phyloP scores from a whole-genome alignment of 2,888 invertebrate genomes.

The Melanchra persicariae region DNA sequence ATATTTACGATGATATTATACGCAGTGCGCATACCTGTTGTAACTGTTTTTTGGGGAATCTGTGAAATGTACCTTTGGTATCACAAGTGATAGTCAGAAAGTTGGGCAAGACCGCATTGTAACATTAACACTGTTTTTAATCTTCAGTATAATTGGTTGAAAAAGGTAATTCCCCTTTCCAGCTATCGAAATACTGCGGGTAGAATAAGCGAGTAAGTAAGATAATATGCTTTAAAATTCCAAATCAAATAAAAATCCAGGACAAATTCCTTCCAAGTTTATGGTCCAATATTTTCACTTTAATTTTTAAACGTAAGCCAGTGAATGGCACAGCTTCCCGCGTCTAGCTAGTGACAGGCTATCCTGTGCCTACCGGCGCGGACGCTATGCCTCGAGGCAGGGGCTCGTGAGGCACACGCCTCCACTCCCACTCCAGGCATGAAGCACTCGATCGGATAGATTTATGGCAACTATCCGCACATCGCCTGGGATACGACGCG shows the following conservation, averaged over 20 bases:
- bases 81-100: background rate
- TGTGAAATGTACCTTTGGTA: slow-evolving; percentile 13
- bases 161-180: too few relatives aligned
- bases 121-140: too few relatives aligned
- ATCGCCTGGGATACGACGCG: background rate
- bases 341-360: slow-evolving; percentile 4
- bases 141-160: too few relatives aligned
- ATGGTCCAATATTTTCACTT: background rate
- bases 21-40: slow-evolving; percentile 3
- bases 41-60: slow-evolving; percentile 7
- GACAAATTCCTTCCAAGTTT: background rate
- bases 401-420: background rate
- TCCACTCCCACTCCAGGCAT: too few relatives aligned
- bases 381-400: slow-evolving; percentile 10
- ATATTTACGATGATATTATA: slow-evolving; percentile 44
- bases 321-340: background rate
- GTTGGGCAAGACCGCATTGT: too few relatives aligned
- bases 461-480: slow-evolving; percentile 29
- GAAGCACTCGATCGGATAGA: slow-evolving; percentile 9
- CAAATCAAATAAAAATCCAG: background rate
- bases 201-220: too few relatives aligned
- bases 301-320: background rate
- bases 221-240: too few relatives aligned
- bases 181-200: too few relatives aligned
- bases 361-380: background rate